phyloP scores from a whole-genome alignment of 2,113 vertebrate species.

The Cochlearius cochlearius region DNA sequence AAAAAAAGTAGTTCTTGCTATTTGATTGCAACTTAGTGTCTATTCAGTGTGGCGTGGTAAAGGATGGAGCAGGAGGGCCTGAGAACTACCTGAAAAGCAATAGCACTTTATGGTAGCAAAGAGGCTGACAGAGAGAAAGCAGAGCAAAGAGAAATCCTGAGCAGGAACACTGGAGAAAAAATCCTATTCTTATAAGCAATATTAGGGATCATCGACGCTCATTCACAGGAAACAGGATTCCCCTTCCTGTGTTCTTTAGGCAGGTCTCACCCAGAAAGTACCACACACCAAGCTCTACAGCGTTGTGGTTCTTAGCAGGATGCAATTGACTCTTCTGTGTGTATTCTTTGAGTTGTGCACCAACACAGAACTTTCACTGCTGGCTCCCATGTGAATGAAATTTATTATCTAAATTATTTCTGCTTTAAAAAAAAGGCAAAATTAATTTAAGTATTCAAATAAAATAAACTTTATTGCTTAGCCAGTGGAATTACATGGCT shows the following conservation, averaged over 20 bases:
- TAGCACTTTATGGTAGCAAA: not conserved
- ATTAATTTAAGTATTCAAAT: not conserved
- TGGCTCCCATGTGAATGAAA: not conserved
- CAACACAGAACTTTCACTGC: not conserved
- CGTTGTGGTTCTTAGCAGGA: not conserved
- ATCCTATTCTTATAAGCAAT: not conserved
- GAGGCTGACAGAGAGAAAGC: not conserved
- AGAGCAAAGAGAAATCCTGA: not conserved
- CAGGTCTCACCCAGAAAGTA: not conserved
- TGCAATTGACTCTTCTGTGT: not conserved
- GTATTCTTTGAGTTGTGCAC: not conserved
- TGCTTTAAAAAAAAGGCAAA: not conserved
- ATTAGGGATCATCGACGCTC: not conserved
- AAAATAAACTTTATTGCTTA: not conserved
- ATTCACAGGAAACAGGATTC: not conserved
- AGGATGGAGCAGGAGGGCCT: not conserved
- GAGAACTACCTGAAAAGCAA: not conserved
- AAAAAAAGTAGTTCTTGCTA: not conserved
- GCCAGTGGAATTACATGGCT: not conserved
- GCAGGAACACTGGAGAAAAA: not conserved
- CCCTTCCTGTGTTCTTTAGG: not conserved
- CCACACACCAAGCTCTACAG: not conserved
- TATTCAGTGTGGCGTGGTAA: not conserved
- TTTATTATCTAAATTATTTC: not conserved
- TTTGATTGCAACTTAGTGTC: not conserved